These are phyloP conservation scores for Drosophila lacicola DNA, from an alignment of 2,888 invertebrate species.

Conservation along the genomic window DNA sequence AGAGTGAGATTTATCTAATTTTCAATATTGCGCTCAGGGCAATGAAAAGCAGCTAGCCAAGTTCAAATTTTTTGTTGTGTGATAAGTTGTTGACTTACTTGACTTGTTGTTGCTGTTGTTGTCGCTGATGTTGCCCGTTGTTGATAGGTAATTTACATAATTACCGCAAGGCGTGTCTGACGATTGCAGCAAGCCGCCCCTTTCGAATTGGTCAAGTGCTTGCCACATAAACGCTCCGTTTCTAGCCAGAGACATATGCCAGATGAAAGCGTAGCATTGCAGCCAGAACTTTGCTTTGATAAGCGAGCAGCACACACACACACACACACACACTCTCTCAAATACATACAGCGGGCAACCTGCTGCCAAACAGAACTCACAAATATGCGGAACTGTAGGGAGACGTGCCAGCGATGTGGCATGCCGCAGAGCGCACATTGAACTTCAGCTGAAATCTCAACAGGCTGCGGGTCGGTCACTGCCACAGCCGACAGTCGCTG, in stretches of 20 bases:
- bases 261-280: constrained; percentile 23
- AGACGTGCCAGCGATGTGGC: constrained; percentile 37
- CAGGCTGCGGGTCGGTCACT: constrained; percentile 70
- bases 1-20: constrained; percentile 63
- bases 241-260: constrained; percentile 28
- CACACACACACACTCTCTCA: too few species aligned
- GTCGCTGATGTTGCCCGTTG: constrained; percentile 31
- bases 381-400: constrained; percentile 62
- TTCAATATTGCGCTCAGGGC: constrained; percentile 49
- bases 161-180: constrained; percentile 65
- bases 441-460: constrained; percentile 60
- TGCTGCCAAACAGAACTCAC: constrained; percentile 16
- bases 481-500: constrained; percentile 40
- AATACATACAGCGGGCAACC: background rate
- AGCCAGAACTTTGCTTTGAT: constrained; percentile 14
- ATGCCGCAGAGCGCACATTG: constrained; percentile 62
- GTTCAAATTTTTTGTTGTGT: constrained; percentile 36
- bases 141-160: constrained; percentile 73
- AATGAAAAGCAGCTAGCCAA: constrained; percentile 50
- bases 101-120: constrained; percentile 15
- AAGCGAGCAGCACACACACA: background rate
- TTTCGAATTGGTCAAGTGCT: constrained; percentile 29
- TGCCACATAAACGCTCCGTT: constrained; percentile 3
- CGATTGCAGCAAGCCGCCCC: constrained; percentile 29
- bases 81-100: constrained; percentile 58